phyloP scores from a whole-genome alignment of 2,888 invertebrate species.

The Stenolophus ochropezus region DNA sequence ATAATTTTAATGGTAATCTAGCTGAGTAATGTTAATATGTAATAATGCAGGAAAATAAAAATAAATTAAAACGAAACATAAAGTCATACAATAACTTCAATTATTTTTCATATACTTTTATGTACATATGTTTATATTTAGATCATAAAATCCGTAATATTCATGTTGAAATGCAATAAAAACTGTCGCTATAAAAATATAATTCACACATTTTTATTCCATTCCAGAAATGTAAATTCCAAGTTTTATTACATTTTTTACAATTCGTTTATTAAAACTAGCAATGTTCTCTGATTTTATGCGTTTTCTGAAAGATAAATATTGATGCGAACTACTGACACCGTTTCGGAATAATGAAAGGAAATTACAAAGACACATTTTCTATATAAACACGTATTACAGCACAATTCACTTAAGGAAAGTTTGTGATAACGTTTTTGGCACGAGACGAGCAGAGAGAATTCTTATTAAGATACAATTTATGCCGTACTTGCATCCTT shows the following conservation, averaged over 20 bases:
- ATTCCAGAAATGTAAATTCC: neutral
- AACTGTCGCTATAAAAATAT: conserved; percentile 10
- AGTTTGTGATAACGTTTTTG: conserved; percentile 25
- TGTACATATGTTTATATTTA: neutral
- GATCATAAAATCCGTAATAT: neutral
- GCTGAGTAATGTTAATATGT: too few relatives aligned
- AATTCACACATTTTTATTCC: neutral
- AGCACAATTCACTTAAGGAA: conserved; percentile 16
- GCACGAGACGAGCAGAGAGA: neutral
- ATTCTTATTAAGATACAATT: conserved; percentile 32
- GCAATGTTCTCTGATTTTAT: neutral
- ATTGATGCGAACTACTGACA: neutral
- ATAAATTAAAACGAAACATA: neutral
- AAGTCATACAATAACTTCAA: neutral
- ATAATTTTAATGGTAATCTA: too few relatives aligned
- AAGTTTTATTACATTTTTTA: neutral
- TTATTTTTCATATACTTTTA: neutral
- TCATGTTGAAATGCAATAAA: neutral
- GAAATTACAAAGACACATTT: conserved; percentile 26
- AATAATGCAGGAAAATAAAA: neutral
- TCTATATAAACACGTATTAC: conserved; percentile 32
- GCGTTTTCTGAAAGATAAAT: neutral
- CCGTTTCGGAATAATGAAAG: conserved; percentile 31
- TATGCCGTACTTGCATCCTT: conserved; percentile 18
- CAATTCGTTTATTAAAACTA: conserved; percentile 6